Evolutionary conservation across 2,113 vertebrate genomes (phyloP).

Genomic region (Dicerorhinus sumatrensis): DNA sequence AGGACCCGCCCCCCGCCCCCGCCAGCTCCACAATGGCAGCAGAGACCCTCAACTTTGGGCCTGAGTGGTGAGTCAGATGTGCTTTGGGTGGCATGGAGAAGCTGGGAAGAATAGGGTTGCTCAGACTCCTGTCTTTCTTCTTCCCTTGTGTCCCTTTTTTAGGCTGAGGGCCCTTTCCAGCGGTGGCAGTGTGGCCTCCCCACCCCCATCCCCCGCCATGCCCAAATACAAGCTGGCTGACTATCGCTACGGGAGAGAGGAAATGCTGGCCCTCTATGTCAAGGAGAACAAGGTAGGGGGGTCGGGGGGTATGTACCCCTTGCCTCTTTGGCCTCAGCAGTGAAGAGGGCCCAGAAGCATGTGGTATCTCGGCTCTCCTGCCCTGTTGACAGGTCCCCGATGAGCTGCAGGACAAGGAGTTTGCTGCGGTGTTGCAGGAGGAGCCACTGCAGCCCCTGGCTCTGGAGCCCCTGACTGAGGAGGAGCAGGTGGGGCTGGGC

Average conservation of each 20-base stretch:
- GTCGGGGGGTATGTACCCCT: rapidly evolving
- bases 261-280: conserved; percentile 97
- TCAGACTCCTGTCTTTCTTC: not conserved
- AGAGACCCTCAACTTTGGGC: conserved; percentile 97
- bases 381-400: conserved; percentile 89
- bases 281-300: conserved; percentile 94
- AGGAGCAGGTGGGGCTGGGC: conserved; percentile 91
- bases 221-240: conserved; percentile 98
- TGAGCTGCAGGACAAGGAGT: conserved; percentile 96
- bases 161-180: conserved; percentile 96
- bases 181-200: conserved; percentile 94
- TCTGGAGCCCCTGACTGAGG: conserved; percentile 94
- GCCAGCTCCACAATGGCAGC: conserved; percentile 89
- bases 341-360: not conserved
- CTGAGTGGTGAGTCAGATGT: conserved; percentile 91
- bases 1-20: not conserved
- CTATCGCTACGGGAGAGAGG: conserved; percentile 96
- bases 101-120: not conserved
- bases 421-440: conserved; percentile 94
- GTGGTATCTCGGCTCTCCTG: not conserved
- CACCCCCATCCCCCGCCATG: conserved; percentile 95
- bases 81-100: not conserved
- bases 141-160: not conserved
- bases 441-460: conserved; percentile 95
- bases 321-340: rapidly evolving